Conservation (phyloP, 2,113 vertebrate genomes). For the Coptodon rendalli region DNA sequence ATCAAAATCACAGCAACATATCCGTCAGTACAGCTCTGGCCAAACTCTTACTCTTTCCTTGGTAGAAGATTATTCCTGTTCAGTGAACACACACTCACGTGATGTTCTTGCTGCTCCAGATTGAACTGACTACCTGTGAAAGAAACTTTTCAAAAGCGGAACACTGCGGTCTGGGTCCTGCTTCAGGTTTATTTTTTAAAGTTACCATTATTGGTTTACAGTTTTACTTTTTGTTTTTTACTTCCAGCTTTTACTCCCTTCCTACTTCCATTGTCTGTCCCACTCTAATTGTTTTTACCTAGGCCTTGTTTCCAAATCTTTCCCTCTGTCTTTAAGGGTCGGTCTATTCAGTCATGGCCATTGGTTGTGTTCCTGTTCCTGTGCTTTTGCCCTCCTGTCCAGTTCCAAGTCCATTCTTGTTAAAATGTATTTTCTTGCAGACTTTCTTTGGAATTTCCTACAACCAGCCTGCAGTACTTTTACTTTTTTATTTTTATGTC, state of each 20-base stretch:
- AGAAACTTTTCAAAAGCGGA: not conserved
- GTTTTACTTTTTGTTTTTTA: not conserved
- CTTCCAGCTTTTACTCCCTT: accelerated
- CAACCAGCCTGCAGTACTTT: not conserved
- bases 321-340: not conserved
- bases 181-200: not conserved
- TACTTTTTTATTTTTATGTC: not conserved
- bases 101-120: not conserved
- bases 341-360: not conserved
- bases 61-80: not conserved
- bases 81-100: not conserved
- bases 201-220: not conserved
- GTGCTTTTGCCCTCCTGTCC: not conserved
- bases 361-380: not conserved
- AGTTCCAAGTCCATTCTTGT: not conserved
- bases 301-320: not conserved
- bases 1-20: not conserved
- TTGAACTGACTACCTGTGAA: not conserved
- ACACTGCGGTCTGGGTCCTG: not conserved
- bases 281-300: not conserved
- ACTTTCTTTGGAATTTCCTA: not conserved
- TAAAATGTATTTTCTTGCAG: not conserved
- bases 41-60: not conserved
- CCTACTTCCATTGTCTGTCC: not conserved
- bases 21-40: not conserved